Evolutionary conservation across 1,140 invertebrate genomes (phyloP).

Genomic region (Procambarus clarkii): DNA sequence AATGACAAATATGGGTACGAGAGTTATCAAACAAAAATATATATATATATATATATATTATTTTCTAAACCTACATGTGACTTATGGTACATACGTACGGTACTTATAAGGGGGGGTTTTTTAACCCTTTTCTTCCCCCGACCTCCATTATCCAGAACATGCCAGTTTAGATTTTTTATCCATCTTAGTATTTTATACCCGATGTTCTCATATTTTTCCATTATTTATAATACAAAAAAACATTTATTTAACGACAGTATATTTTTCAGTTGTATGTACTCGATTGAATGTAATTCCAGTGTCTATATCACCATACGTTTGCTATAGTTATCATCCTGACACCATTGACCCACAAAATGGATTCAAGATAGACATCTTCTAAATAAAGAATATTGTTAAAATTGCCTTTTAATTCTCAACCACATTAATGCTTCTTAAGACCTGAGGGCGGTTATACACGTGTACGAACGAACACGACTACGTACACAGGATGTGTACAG

Average conservation of each 20-base stretch:
- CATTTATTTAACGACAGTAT: not conserved
- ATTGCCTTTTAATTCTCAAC: not conserved
- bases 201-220: not conserved
- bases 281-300: not conserved
- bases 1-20: too few relatives aligned
- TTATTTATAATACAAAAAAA: not conserved
- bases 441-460: too few relatives aligned
- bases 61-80: not conserved
- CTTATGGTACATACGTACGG: not conserved
- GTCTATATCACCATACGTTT: slow-evolving; percentile 6
- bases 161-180: not conserved
- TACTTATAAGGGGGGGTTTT: not conserved
- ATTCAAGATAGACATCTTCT: not conserved
- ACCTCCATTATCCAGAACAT: not conserved
- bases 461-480: too few relatives aligned
- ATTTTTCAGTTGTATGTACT: not conserved
- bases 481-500: too few relatives aligned
- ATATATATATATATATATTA: not conserved
- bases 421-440: not conserved
- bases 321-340: not conserved
- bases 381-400: slow-evolving; percentile 4
- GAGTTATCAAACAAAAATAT: too few relatives aligned
- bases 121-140: not conserved
- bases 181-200: slow-evolving; percentile 4
- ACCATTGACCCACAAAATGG: not conserved